These are phyloP conservation scores for Larimichthys polyactis DNA, from an alignment of 2,113 vertebrate genomes.

Conservation along the genomic window DNA sequence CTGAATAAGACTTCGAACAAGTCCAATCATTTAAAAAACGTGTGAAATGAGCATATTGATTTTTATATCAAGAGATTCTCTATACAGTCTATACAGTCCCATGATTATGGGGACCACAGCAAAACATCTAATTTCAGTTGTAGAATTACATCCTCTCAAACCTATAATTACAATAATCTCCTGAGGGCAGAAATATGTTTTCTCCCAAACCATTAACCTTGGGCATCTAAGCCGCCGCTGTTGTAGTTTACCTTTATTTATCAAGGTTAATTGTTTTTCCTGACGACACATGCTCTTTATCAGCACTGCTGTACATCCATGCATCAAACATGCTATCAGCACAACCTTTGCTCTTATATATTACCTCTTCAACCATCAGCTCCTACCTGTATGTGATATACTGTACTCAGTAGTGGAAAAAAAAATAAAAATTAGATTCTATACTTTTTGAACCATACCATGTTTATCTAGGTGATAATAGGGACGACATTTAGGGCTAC, in stretches of 20 bases:
- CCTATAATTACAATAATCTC: constrained; percentile 68
- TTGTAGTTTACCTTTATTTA: constrained; percentile 62
- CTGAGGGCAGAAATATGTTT: constrained; percentile 49
- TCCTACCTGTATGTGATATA: no score
- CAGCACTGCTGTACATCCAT: constrained; percentile 30
- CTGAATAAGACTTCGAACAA: constrained; percentile 63
- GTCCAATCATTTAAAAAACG: constrained; percentile 52
- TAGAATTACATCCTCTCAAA: constrained; percentile 51
- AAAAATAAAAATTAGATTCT: no score
- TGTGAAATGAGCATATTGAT: constrained; percentile 63
- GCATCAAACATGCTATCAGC: constrained; percentile 11
- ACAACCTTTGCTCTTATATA: neutral
- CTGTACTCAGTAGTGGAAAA: no score
- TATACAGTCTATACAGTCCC: constrained; percentile 34
- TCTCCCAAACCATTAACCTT: constrained; percentile 68
- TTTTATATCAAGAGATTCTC: constrained; percentile 58
- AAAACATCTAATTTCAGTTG: constrained; percentile 53
- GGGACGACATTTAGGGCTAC: no score
- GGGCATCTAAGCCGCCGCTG: constrained; percentile 25
- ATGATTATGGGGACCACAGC: constrained; percentile 28
- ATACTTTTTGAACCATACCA: no score
- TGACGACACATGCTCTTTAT: constrained; percentile 62
- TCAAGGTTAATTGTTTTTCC: constrained; percentile 73
- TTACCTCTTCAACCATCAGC: neutral
- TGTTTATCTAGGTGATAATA: no score